Percentiles rank a stretch among this genome's conserved stretches.
These are phyloP conservation scores for Uropetala carovei DNA, from an alignment of 2,888 invertebrate species.

Conservation along the genomic window DNA sequence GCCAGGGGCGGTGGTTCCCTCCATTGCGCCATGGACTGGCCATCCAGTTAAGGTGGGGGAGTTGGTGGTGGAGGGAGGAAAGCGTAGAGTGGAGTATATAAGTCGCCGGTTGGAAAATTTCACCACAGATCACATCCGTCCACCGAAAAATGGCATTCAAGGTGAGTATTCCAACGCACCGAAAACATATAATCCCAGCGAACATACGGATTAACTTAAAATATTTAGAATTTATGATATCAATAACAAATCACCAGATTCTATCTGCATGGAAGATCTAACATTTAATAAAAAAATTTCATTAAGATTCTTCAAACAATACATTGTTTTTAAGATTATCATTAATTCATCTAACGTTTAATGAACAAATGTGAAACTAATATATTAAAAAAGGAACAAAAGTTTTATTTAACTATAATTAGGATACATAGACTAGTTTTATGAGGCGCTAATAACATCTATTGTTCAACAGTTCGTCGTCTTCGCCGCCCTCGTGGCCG, in stretches of 20 bases:
- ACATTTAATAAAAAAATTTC: background rate
- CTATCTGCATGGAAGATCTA: background rate
- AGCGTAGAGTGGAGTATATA: conserved; percentile 28
- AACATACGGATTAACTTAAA: background rate
- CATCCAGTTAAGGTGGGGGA: background rate
- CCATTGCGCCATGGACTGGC: conserved; percentile 30
- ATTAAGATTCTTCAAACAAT: background rate
- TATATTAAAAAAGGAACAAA: background rate
- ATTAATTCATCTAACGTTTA: background rate
- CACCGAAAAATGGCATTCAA: conserved; percentile 67
- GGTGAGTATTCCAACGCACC: conserved; percentile 54
- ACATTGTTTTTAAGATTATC: background rate
- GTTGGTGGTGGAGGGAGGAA: background rate
- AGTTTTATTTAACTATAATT: background rate
- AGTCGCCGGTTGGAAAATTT: background rate
- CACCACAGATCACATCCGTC: conserved; percentile 36
- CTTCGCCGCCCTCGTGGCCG: conserved; percentile 61
- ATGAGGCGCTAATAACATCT: background rate
- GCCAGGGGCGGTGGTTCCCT: background rate
- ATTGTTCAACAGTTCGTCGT: conserved; percentile 47
- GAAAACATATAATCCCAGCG: background rate
- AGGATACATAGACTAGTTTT: too few relatives aligned
- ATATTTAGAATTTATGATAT: background rate
- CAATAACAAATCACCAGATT: background rate
- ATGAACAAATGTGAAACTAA: background rate